Conservation (phyloP, 2,888 invertebrate genomes). For the Cryptocephalus primarius region DNA sequence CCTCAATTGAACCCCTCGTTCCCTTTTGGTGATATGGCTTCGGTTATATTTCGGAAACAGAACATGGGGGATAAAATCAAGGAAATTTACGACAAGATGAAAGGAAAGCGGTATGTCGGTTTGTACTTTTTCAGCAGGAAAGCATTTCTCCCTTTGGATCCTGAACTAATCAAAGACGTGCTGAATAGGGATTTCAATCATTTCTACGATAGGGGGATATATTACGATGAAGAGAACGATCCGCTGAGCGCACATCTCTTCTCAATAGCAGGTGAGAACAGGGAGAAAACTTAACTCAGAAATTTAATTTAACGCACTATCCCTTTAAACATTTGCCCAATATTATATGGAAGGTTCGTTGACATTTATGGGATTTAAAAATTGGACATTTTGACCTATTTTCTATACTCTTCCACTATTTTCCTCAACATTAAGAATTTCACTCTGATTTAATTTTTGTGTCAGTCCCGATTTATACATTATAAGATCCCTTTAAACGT, state of each 20-base stretch:
- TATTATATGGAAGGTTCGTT: too few relatives aligned
- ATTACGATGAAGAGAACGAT: slow-evolving; percentile 49
- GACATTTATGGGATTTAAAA: too few relatives aligned
- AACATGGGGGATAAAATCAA: slow-evolving; percentile 52
- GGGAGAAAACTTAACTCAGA: too few relatives aligned
- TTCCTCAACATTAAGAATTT: too few relatives aligned
- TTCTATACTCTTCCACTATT: too few relatives aligned
- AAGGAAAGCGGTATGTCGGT: slow-evolving; percentile 40
- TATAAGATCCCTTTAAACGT: too few relatives aligned
- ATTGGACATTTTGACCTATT: too few relatives aligned
- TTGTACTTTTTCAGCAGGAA: slow-evolving; percentile 52
- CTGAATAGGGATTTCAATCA: slow-evolving; percentile 46
- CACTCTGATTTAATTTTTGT: too few relatives aligned
- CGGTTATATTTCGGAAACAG: slow-evolving; percentile 42
- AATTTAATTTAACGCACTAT: too few relatives aligned
- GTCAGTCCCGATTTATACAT: too few relatives aligned
- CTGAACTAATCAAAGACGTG: slow-evolving; percentile 48
- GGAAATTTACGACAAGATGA: slow-evolving; percentile 45
- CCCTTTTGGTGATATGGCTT: slow-evolving; percentile 51
- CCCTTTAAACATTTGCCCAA: too few relatives aligned
- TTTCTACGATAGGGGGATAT: slow-evolving; percentile 55
- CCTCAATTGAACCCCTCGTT: slow-evolving; percentile 45
- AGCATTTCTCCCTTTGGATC: slow-evolving; percentile 50
- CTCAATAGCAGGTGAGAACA: slow-evolving; percentile 31
- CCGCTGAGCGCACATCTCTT: slow-evolving; percentile 51